A percentile compares a stretch with the other conserved stretches of the same genome.
Conservation (phyloP, 2,888 invertebrate species). For the Epsilonema sp. region DNA sequence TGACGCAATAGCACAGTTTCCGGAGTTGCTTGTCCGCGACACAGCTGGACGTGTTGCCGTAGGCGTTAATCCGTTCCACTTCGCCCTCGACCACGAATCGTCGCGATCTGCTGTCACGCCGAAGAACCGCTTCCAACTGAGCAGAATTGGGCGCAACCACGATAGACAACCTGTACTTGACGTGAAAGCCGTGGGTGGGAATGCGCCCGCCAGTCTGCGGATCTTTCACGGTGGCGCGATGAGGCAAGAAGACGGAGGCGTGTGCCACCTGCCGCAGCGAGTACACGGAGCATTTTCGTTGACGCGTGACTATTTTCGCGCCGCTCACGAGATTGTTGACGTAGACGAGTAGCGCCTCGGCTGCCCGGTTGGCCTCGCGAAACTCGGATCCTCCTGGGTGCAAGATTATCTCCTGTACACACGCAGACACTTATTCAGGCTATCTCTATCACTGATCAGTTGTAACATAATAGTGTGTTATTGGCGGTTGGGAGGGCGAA, state of each 20-base stretch:
- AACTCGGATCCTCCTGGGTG: too few relatives aligned
- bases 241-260: slow-evolving; percentile 1
- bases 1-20: slow-evolving; percentile 7
- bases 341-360: not conserved
- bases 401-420: not conserved
- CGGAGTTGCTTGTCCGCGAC: not conserved
- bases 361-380: not conserved
- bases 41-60: slow-evolving; percentile 7
- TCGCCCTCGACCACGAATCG: slow-evolving; percentile 2
- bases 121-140: slow-evolving; percentile 4
- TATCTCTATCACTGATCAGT: too few relatives aligned
- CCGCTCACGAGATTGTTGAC: slow-evolving; percentile 1
- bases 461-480: too few relatives aligned
- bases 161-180: slow-evolving; percentile 3
- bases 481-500: too few relatives aligned
- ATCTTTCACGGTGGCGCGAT: not conserved
- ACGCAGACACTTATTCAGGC: too few relatives aligned
- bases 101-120: not conserved
- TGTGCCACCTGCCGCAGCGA: not conserved
- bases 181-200: not conserved
- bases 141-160: not conserved
- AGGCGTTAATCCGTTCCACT: slow-evolving; percentile 6
- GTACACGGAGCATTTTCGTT: not conserved
- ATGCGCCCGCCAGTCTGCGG: not conserved
- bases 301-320: too few relatives aligned